Evolutionary conservation across 2,888 invertebrate species (phyloP).

Genomic region (Muschampia plurimacula): DNA sequence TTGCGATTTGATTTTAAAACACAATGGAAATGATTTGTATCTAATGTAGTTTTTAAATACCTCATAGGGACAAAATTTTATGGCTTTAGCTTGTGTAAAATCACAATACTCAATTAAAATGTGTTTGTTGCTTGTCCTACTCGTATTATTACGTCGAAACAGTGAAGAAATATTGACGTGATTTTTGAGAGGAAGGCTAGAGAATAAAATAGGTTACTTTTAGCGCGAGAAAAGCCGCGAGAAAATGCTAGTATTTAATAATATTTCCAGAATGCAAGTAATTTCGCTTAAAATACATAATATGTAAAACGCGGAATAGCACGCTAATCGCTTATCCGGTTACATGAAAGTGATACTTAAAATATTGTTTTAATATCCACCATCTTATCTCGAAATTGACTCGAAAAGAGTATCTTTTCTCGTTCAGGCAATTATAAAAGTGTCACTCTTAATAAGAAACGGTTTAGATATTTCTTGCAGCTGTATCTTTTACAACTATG

Average conservation of each 20-base stretch:
- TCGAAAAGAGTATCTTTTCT: conserved; percentile 53
- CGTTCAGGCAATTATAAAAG: conserved; percentile 69
- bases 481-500: conserved; percentile 55
- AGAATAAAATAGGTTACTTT: no score
- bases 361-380: conserved; percentile 59
- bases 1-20: conserved; percentile 7
- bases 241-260: no score
- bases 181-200: no score
- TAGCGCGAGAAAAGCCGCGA: no score
- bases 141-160: no score
- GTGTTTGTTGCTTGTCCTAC: no score
- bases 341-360: conserved; percentile 42
- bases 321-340: conserved; percentile 16
- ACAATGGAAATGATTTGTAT: background rate
- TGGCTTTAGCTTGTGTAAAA: no score
- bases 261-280: background rate
- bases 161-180: no score
- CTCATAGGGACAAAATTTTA: no score
- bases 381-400: conserved; percentile 52
- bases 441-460: conserved; percentile 76
- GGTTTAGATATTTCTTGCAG: conserved; percentile 61
- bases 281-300: background rate
- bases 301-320: background rate
- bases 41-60: no score
- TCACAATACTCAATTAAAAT: no score